Conservation (phyloP, 2,797 vertebrate genomes). For the Hydrocynus forskahlii region DNA sequence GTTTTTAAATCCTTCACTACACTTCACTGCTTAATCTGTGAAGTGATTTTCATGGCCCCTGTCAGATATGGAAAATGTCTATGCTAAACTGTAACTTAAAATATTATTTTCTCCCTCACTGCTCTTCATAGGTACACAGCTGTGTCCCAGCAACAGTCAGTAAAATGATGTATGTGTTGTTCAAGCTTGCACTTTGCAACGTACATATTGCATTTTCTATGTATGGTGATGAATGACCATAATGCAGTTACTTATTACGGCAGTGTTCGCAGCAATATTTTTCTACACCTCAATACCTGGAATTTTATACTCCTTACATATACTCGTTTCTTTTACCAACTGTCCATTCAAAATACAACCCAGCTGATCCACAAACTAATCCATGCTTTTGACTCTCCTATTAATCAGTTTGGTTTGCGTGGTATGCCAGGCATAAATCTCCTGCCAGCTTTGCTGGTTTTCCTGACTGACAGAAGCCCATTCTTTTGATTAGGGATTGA, state of each 20-base stretch:
- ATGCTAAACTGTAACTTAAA: constrained; percentile 3
- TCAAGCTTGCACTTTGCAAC: background rate
- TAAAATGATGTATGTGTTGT: constrained; percentile 15
- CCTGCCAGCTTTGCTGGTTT: background rate
- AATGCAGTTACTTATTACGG: background rate
- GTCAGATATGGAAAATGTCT: constrained; percentile 8
- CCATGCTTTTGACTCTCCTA: background rate
- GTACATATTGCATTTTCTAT: background rate
- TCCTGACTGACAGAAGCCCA: constrained; percentile 24
- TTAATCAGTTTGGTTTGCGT: background rate
- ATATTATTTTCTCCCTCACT: constrained; percentile 1
- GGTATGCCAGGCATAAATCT: background rate
- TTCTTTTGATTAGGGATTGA: constrained; percentile 46
- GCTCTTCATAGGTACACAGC: constrained; percentile 5
- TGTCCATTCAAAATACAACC: background rate
- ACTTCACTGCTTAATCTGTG: constrained; percentile 34
- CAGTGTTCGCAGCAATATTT: background rate
- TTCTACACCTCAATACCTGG: background rate
- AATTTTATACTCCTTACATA: background rate
- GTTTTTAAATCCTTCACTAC: constrained; percentile 29
- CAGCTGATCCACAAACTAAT: background rate
- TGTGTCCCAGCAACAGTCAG: background rate
- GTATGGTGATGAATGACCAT: constrained; percentile 16
- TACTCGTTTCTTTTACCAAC: background rate
- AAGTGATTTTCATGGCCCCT: constrained; percentile 7